phyloP scores from a whole-genome alignment of 2,113 vertebrate species.

The Melanerpes aurifrons region DNA sequence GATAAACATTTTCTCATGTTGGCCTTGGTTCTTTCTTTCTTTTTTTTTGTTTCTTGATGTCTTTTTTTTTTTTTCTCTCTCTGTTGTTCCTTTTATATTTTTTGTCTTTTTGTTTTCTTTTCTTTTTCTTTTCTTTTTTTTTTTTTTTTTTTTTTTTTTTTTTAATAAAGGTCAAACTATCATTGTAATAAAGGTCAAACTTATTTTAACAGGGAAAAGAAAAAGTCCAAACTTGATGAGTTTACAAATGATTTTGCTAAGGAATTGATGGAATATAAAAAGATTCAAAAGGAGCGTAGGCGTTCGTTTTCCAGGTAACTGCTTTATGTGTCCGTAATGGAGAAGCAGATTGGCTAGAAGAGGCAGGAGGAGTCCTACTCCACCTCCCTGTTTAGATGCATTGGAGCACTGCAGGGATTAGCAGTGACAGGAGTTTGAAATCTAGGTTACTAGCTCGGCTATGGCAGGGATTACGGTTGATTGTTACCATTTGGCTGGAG shows the following conservation, averaged over 20 bases:
- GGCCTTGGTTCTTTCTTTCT: slow-evolving; percentile 63
- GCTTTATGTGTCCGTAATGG: slow-evolving; percentile 80
- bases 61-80: slow-evolving; percentile 1
- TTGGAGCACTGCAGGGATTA: slow-evolving; percentile 71
- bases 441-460: slow-evolving; percentile 14
- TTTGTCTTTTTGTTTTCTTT: slow-evolving; percentile 1
- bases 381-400: slow-evolving; percentile 59
- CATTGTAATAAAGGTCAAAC: slow-evolving; percentile 69
- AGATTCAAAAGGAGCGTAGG: slow-evolving; percentile 94
- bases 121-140: slow-evolving; percentile 53
- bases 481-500: neutral
- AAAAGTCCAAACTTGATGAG: slow-evolving; percentile 97
- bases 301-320: slow-evolving; percentile 95
- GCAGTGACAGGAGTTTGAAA: slow-evolving; percentile 42
- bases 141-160: slow-evolving; percentile 20
- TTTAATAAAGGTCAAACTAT: slow-evolving; percentile 64
- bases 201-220: slow-evolving; percentile 91
- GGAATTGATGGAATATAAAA: slow-evolving; percentile 98
- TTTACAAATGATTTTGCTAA: slow-evolving; percentile 99
- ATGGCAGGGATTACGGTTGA: slow-evolving; percentile 22
- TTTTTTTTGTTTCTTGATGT: slow-evolving; percentile 53
- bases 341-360: slow-evolving; percentile 73
- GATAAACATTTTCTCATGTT: slow-evolving; percentile 62
- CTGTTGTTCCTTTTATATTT: too few species aligned
- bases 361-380: slow-evolving; percentile 49